These are phyloP conservation scores for Deroplatys truncata DNA, from an alignment of 2,888 invertebrate species.

Conservation along the genomic window DNA sequence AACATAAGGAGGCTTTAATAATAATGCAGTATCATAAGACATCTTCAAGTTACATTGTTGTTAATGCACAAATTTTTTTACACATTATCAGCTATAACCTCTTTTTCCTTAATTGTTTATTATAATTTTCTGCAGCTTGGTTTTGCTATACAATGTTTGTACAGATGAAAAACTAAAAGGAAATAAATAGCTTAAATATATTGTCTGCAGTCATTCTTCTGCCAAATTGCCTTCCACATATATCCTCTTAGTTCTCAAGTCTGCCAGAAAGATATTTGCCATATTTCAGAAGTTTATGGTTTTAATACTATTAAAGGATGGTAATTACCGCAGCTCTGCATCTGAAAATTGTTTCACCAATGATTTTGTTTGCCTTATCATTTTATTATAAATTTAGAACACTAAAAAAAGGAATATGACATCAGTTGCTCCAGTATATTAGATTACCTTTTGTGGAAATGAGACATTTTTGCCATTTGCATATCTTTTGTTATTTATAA, in stretches of 20 bases:
- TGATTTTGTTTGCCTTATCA: too few species aligned
- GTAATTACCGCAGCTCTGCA: too few species aligned
- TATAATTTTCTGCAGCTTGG: background rate
- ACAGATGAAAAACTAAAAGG: background rate
- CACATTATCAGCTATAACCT: background rate
- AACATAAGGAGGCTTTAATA: background rate
- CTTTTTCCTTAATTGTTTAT: background rate
- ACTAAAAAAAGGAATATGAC: too few species aligned
- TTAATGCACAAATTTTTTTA: background rate
- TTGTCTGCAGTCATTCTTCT: background rate
- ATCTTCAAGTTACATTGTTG: background rate
- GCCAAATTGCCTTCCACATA: background rate
- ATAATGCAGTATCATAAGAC: background rate
- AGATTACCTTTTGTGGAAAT: too few species aligned
- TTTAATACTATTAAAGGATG: too few species aligned
- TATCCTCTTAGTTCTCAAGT: background rate
- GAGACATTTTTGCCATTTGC: too few species aligned
- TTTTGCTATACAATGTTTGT: background rate
- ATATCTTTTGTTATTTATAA: too few species aligned
- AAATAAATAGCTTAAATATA: background rate
- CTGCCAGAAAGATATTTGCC: too few species aligned
- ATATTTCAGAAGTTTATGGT: too few species aligned
- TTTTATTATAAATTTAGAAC: too few species aligned
- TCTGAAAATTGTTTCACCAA: too few species aligned
- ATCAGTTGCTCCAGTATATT: too few species aligned